These are phyloP conservation scores for Microtus agrestis DNA, from an alignment of 2,797 vertebrate species.

Conservation along the genomic window DNA sequence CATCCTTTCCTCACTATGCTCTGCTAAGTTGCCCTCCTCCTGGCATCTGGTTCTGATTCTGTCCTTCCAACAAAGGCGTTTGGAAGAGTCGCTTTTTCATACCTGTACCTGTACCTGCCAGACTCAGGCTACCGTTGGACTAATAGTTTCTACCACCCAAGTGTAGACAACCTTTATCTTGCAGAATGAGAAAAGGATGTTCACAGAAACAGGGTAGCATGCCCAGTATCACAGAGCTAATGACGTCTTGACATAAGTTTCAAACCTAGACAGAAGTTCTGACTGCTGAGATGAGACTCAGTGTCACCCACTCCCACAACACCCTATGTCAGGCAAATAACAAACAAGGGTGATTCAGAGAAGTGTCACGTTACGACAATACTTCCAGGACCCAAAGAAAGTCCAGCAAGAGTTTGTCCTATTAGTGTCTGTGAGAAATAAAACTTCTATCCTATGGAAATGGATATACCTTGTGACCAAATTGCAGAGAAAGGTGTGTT, in stretches of 20 bases:
- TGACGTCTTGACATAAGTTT: neutral
- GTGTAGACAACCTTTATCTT: neutral
- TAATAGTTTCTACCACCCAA: neutral
- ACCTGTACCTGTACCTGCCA: neutral
- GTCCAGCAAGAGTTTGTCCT: neutral
- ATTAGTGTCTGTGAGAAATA: neutral
- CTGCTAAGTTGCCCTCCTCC: neutral
- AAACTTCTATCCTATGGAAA: neutral
- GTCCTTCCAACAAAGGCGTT: neutral
- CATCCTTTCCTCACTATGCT: neutral
- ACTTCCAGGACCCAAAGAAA: neutral
- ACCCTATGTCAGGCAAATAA: neutral
- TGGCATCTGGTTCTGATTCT: neutral
- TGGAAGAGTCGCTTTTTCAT: neutral
- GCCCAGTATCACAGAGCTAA: neutral
- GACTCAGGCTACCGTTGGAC: accelerated
- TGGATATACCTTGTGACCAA: neutral
- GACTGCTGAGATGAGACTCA: neutral
- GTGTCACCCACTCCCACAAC: neutral
- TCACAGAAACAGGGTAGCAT: neutral
- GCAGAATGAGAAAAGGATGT: neutral
- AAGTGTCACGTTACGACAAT: neutral
- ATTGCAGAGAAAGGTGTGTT: neutral
- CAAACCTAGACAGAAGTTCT: neutral
- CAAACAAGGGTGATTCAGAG: neutral